Base-by-base conservation (phyloP, 1,140 invertebrate genomes). In the Cherax quadricarinatus region DNA sequence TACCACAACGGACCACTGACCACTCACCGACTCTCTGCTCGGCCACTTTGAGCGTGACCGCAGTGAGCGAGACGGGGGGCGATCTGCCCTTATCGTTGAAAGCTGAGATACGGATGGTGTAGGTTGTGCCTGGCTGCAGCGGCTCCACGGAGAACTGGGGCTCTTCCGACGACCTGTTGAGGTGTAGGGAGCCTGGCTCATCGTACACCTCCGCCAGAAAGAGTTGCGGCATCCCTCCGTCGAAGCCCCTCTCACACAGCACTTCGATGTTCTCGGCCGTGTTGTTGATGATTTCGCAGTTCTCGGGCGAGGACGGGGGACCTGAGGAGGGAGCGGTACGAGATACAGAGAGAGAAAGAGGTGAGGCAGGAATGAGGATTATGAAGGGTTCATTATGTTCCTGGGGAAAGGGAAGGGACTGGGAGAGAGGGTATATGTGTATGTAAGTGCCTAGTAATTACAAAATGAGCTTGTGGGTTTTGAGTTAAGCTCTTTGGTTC, bases 281-380 rank as follows among this genome's bases (percentile, higher is more conserved):
- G 94, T 98, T 97, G 95, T 98, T 98, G 86, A 97, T 96, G n/a
- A 98, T 96, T 0, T 97, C 98, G 95, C 98, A 98, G 95, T 98
- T 98, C 30, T 97, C 96, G 80, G 98, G 95, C 2, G 97, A 96
- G 92, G 97, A 97, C 4, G 98, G 98, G 62, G 96, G 96, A 94
- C 96, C 96, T 96, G 95, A 79, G 78, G 78, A 48, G 21, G 14
- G 30, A 41, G n/a, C 16, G 60, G 51, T 60, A 30, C 14, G 51
- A 3, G 82, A 84, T 48, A 57, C 21, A 84, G 82, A 84, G 48
- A 41, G 30, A 41, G 30, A 41, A 41, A 41, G 30, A 41, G 30
- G 30, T 41, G 30, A 82, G 80, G 49, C 12, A 24, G 51, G 49
- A 48, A 21, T 82, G 49, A 48, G 24, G 49, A 49, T 7, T 82